Conservation (phyloP, 2,888 invertebrate genomes). For the Drosophila fulvimacula region DNA sequence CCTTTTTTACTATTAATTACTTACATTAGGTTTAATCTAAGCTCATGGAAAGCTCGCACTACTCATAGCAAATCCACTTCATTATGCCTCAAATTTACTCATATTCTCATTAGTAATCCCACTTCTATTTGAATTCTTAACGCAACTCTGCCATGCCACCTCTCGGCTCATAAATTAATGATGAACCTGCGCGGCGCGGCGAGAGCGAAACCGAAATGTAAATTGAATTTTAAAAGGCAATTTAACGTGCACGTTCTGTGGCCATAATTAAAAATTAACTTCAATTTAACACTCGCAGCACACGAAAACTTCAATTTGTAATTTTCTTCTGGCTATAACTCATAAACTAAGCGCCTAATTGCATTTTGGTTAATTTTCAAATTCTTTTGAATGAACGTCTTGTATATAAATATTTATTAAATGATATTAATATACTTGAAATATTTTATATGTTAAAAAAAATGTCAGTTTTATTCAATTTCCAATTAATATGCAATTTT, state of each 20-base stretch:
- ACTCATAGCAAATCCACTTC: too few relatives aligned
- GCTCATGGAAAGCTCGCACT: background rate
- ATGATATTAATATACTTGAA: too few relatives aligned
- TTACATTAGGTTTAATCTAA: background rate
- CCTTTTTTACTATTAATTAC: too few relatives aligned
- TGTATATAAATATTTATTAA: too few relatives aligned
- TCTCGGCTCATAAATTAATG: slow-evolving; percentile 5
- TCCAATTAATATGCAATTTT: slow-evolving; percentile 37
- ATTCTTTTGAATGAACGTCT: too few relatives aligned
- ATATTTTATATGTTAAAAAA: too few relatives aligned
- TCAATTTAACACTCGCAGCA: slow-evolving; percentile 71
- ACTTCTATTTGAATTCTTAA: background rate
- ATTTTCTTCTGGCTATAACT: slow-evolving; percentile 12
- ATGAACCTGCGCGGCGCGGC: slow-evolving; percentile 20
- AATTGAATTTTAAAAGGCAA: slow-evolving; percentile 80
- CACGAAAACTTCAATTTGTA: slow-evolving; percentile 53
- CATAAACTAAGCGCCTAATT: too few relatives aligned
- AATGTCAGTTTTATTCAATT: too few relatives aligned
- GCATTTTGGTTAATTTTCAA: too few relatives aligned
- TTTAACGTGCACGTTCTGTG: slow-evolving; percentile 64
- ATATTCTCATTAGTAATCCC: background rate
- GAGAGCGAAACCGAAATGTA: slow-evolving; percentile 68
- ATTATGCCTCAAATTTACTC: background rate
- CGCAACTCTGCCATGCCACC: background rate
- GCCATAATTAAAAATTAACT: slow-evolving; percentile 78